Conservation (phyloP, 2,113 vertebrate genomes). For the Cyprinodon variegatus region DNA sequence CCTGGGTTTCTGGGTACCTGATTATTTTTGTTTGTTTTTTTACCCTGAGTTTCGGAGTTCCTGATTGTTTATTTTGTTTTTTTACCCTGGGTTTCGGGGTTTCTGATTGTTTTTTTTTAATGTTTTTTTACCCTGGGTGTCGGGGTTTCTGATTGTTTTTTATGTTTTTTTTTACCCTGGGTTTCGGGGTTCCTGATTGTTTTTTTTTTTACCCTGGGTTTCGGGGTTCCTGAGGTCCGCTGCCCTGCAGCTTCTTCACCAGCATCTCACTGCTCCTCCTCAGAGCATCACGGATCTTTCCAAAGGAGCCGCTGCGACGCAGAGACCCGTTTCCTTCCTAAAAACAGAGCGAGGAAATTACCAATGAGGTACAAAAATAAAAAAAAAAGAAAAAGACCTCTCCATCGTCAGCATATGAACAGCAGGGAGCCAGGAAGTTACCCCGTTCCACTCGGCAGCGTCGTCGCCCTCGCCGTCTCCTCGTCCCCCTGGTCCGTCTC, state of each 20-base stretch:
- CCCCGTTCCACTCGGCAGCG: conserved; percentile 86
- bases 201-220: conserved; percentile 80
- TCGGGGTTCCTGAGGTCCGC: conserved; percentile 83
- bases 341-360: neutral
- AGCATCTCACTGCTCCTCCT: conserved; percentile 91
- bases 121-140: no score
- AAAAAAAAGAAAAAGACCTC: no score
- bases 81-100: no score
- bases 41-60: no score
- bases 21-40: no score
- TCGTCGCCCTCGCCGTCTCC: conserved; percentile 80
- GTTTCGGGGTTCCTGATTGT: no score
- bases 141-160: no score
- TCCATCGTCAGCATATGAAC: no score
- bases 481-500: conserved; percentile 69
- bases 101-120: no score
- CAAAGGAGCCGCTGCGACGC: conserved; percentile 87
- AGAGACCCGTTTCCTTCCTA: conserved; percentile 87
- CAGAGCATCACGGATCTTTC: conserved; percentile 88
- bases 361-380: neutral
- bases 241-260: conserved; percentile 90
- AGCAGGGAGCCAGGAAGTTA: conserved; percentile 57
- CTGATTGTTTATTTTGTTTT: no score
- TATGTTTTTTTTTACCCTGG: no score
- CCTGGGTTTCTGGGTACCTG: no score